These are phyloP conservation scores for Watsonalla cultraria DNA, from an alignment of 2,888 invertebrate species.

Conservation along the genomic window DNA sequence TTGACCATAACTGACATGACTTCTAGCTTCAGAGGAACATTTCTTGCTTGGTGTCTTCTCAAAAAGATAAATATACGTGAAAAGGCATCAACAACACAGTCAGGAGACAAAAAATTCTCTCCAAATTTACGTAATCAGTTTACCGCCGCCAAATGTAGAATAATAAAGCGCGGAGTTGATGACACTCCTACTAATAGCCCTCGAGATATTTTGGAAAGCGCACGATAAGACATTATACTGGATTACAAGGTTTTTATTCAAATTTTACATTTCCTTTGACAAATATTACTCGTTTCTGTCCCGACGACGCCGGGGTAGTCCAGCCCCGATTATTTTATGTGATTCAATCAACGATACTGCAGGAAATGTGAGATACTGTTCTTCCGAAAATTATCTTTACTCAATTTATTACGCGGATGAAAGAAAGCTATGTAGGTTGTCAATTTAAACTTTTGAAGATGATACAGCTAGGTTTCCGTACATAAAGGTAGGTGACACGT, in stretches of 20 bases:
- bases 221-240: slow-evolving; percentile 10
- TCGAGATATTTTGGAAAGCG: slow-evolving; percentile 8
- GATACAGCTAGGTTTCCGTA: no score
- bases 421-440: no score
- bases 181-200: slow-evolving; percentile 12
- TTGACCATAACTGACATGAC: no score
- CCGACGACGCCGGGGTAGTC: not conserved
- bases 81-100: not conserved
- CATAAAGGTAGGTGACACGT: no score
- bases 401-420: no score
- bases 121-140: slow-evolving; percentile 2
- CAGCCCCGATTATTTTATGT: not conserved
- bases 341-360: not conserved
- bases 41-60: no score
- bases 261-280: slow-evolving; percentile 10
- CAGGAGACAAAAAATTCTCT: not conserved
- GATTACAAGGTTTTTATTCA: slow-evolving; percentile 18
- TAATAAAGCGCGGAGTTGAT: slow-evolving; percentile 14
- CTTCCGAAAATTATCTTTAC: not conserved
- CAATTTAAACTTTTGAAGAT: no score
- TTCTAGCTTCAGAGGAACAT: no score
- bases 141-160: slow-evolving; percentile 8
- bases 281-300: slow-evolving; percentile 6
- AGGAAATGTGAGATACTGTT: not conserved
- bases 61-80: not conserved